Evolutionary conservation across 2,113 vertebrate genomes (phyloP), one percentile per base, ranked within the genome.

Genomic region (Corythoichthys haematopterus): DNA sequence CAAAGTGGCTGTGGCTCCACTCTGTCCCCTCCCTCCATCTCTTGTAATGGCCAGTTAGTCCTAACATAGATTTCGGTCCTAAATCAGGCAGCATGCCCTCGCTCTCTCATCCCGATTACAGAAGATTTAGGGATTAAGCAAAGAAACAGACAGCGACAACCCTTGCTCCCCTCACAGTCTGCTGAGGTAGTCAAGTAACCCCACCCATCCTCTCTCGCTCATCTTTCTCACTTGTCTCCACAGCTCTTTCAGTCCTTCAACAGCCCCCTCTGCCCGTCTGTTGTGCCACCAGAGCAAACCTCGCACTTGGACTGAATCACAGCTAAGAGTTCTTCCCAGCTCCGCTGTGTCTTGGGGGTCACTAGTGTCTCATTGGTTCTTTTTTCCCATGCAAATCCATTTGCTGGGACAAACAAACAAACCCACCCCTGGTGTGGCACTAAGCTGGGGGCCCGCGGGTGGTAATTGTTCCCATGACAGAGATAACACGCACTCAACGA

Each of bases 111-210:
- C 91, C 90, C 71, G 84, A 90, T 92, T 92, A 92, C 47, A 82
- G 85, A 85, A 90, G 90, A 91, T 91, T 92, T 91, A 86, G 71
- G 80, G 91, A 91, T 92, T 92, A 92, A 79, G 66, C 64, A 79
- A 83, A 83, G 75, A 86, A 87, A 85, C 74, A 81, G 84, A 56
- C 77, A 86, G 79, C 62, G 78, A 77, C 80, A 83, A 83, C 77
- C 71, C 68, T 80, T 79, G 75, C 73, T 77, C 68, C 74, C 65
- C 77, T 84, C 68, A 61, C 74, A 66, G 78, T 75, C 72, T 71
- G 80, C 70, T 74, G 71, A 76, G 59, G 50, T 79, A 51, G 58
- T 75, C 53, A 68, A 66, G 63, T 75, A 33, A 57, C 33, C 33
- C 55, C 55, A 13, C 64, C 36, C 50, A 4, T 43, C 13, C 64